A percentile compares a stretch with the other conserved stretches of the same genome.
phyloP scores from a whole-genome alignment of 2,113 vertebrate genomes.

The Silurus glanis region DNA sequence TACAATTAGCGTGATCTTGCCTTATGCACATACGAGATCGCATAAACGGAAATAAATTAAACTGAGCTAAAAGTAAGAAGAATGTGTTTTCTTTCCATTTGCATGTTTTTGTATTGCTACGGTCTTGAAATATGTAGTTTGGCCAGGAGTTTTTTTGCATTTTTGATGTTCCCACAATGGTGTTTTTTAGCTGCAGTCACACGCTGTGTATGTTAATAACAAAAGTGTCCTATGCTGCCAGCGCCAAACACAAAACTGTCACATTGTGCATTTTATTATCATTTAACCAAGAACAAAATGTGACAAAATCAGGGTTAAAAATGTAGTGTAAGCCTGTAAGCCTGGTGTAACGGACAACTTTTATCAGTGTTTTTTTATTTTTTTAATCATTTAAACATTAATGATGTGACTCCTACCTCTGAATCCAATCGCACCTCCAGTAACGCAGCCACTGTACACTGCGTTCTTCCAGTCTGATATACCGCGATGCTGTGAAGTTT shows the following conservation, averaged over 20 bases:
- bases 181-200: background rate
- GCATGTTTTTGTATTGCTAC: background rate
- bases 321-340: background rate
- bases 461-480: slow-evolving; percentile 97
- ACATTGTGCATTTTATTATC: background rate
- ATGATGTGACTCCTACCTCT: slow-evolving; percentile 75
- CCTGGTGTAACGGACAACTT: background rate
- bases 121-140: too few relatives aligned
- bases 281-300: background rate
- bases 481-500: slow-evolving; percentile 83
- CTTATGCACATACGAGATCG: background rate
- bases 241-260: background rate
- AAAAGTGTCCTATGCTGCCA: background rate
- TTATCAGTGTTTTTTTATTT: too few relatives aligned
- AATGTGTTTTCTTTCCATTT: background rate
- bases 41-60: background rate
- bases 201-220: background rate
- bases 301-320: background rate
- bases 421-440: slow-evolving; percentile 92
- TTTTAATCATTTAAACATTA: background rate
- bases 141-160: too few relatives aligned
- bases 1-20: background rate
- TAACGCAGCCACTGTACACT: slow-evolving; percentile 92
- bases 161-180: background rate
- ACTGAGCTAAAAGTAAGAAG: background rate